Evolutionary conservation across 1,140 invertebrate genomes (phyloP).

Genomic region (Dendrolimus punctatus): DNA sequence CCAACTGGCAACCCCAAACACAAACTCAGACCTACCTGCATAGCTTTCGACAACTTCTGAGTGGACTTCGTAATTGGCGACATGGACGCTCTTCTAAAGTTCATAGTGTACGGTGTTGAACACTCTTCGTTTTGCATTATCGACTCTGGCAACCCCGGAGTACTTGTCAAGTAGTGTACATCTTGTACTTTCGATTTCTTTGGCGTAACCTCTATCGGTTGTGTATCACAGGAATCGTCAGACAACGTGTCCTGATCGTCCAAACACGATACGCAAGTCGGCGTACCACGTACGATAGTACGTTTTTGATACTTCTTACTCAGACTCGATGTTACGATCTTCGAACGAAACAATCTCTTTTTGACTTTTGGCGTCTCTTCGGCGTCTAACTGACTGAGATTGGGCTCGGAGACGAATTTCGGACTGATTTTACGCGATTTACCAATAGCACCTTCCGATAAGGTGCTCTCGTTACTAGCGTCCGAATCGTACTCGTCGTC

Average conservation of each 20-base stretch:
- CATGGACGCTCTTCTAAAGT: constrained; percentile 81
- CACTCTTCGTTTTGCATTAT: constrained; percentile 40
- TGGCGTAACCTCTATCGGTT: constrained; percentile 31
- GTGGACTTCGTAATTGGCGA: constrained; percentile 89
- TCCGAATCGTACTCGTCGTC: constrained; percentile 58
- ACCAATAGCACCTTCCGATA: constrained; percentile 55
- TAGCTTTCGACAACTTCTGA: constrained; percentile 86
- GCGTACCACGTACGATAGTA: constrained; percentile 36
- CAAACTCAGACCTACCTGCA: constrained; percentile 80
- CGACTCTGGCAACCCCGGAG: constrained; percentile 61
- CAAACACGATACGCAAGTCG: constrained; percentile 55
- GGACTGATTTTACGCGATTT: constrained; percentile 52
- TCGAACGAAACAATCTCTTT: constrained; percentile 54
- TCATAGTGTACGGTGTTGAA: constrained; percentile 57
- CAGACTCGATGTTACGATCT: constrained; percentile 37
- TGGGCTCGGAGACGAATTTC: constrained; percentile 67
- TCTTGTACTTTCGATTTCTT: constrained; percentile 29
- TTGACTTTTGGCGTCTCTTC: constrained; percentile 56
- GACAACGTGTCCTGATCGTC: constrained; percentile 51
- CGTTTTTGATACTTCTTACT: constrained; percentile 60
- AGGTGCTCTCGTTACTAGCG: constrained; percentile 50
- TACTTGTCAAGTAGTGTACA: constrained; percentile 70
- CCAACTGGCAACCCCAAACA: background rate
- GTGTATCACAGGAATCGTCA: constrained; percentile 20
- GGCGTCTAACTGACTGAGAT: constrained; percentile 50